Base-by-base conservation (phyloP, 2,888 invertebrate species). In the Drosophila tripunctata region DNA sequence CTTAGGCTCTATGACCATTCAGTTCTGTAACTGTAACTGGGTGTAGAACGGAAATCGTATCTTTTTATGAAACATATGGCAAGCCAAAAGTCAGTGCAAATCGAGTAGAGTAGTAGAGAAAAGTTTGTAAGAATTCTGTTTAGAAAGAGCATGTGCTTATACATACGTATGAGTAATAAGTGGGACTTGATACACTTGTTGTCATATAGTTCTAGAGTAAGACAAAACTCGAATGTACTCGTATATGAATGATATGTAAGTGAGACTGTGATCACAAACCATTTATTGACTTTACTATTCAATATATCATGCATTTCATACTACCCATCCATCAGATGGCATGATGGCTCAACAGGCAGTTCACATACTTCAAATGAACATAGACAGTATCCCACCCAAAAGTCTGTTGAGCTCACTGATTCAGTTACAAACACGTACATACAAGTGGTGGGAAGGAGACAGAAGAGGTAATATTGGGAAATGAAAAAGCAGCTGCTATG, bases 281-380 rank as follows among this genome's bases (percentile, higher is more conserved):
- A 75, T 84, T 81, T 88, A 89, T 89, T 87, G 88, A 87, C 82
- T 87, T 76, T 75, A 75, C 82, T 79, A 78, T 85, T 81, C 77
- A 81, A 87, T 89, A 89, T 88, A 87, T 89, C 84, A 88, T 81
- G 69, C 80, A 81, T 35, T 24, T 21, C 30, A 24, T 76, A 78
- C 75, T 78, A 75, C 30, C 48, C 66, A 57, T n/a, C n/a, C n/a
- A n/a, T n/a, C n/a, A n/a, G 21, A 58, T 41, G 22, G 65, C 38
- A 63, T n/a, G n/a, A 31, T 41, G 52, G 33, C 33, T 67, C 60
- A 63, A 63, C 65, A 62, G 62, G 68, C 67, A 63, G 21, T 44
- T 40, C 58, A 51, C 63, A 45, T 48, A 36, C 45, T 43, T 40
- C 51, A 44, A 35, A 48, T 48, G 21, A 58, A 64, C 58, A 69